Base-by-base conservation (phyloP, 2,113 vertebrate species). In the Tetrax tetrax region DNA sequence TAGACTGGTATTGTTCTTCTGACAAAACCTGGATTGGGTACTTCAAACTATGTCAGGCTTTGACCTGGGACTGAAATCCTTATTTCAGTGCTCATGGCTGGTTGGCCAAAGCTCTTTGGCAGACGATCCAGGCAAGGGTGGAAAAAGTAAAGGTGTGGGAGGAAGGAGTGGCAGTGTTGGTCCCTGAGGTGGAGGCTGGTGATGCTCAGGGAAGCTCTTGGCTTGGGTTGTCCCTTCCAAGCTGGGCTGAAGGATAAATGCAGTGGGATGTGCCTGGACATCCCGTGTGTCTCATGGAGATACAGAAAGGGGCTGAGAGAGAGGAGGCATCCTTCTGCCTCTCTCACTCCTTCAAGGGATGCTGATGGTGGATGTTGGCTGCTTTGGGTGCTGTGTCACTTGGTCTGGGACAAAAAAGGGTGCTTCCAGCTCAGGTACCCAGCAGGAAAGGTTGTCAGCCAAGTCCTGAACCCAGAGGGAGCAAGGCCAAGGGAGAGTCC, bases 261-360 rank as follows among this genome's bases (percentile, higher is more conserved):
- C 50, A 28, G 17, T 19, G 27, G 63, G 43, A 68, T 56, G 56
- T 64, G 29, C 14, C 60, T 33, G 81, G 31, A 59, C 14, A 8
- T 71, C 27, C 35, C 29, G 4, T 7, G 7, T 53, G 21, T 59
- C 13, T 17, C 66, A 20, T 38, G 43, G 35, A 82, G 29, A 43
- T 24, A 17, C 12, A 56, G 45, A 56, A 76, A 57, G 23, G 20
- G 41, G 41, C 1, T 63, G 63, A 74, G 79, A 69, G 25, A 31
- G 14, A 69, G 9, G 2, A 77, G 28, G 7, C 20, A 25, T 50
- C 33, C 24, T 80, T 45, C 27, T 65, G n/a, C 28, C 23, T 47
- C 33, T 75, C 28, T 82, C 0, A 0, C 9, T 61, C 10, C 13
- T 54, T 43, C 0, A 1, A 31, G n/a, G 29, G 35, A 47, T 33